phyloP scores from a whole-genome alignment of 1,140 invertebrate species.

The Helicorthomorpha holstii region DNA sequence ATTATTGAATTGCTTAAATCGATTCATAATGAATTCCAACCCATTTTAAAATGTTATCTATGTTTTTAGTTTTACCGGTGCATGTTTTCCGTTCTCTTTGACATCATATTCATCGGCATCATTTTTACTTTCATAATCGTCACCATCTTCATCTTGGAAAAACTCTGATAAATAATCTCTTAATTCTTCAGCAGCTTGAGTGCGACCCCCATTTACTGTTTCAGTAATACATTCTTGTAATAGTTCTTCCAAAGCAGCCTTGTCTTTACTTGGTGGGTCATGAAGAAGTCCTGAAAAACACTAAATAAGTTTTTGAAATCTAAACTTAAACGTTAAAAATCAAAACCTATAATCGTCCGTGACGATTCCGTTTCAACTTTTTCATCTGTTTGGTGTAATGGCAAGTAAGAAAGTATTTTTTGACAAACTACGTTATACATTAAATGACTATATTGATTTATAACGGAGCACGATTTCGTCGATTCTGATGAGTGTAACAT shows the following conservation, averaged over 20 bases:
- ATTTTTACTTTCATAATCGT: neutral
- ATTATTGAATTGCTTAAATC: too few species aligned
- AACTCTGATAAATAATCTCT: slow-evolving; percentile 10
- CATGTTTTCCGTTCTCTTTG: too few species aligned
- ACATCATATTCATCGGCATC: neutral
- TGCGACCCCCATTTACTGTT: slow-evolving; percentile 9
- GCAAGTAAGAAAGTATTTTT: slow-evolving; percentile 11
- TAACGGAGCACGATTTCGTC: neutral
- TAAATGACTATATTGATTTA: slow-evolving; percentile 9
- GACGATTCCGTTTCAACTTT: slow-evolving; percentile 9
- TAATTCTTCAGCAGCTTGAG: slow-evolving; percentile 9
- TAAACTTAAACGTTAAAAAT: neutral
- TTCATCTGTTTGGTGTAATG: slow-evolving; percentile 8
- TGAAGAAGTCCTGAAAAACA: slow-evolving; percentile 10
- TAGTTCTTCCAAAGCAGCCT: slow-evolving; percentile 9
- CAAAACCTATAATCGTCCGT: neutral
- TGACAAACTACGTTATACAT: slow-evolving; percentile 13
- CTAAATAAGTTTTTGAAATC: neutral
- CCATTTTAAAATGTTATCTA: too few species aligned
- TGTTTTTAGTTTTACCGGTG: too few species aligned
- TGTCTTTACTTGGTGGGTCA: slow-evolving; percentile 7
- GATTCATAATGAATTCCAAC: too few species aligned
- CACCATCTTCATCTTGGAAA: slow-evolving; percentile 6
- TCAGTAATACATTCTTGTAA: slow-evolving; percentile 12
- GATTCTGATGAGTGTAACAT: neutral